Evolutionary conservation across 1,140 invertebrate genomes (phyloP).

Genomic region (Diachasmimorpha longicaudata): DNA sequence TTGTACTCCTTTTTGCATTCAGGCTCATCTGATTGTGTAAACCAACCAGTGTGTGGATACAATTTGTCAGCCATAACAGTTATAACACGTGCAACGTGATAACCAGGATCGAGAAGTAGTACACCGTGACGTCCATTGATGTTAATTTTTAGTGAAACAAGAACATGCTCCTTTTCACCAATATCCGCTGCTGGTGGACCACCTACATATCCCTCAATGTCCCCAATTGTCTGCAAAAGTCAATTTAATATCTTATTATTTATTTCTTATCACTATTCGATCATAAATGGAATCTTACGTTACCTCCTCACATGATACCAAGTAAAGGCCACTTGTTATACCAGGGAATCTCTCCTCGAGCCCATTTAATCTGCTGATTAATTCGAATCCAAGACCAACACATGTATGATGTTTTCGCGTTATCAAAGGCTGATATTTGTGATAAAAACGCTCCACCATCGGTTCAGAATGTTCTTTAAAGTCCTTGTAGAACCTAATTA

Average conservation of each 20-base stretch:
- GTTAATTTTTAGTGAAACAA: conserved; percentile 78
- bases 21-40: conserved; percentile 77
- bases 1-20: conserved; percentile 81
- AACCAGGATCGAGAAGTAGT: conserved; percentile 86
- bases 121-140: conserved; percentile 76
- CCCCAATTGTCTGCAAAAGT: conserved; percentile 65
- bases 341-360: conserved; percentile 70
- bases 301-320: conserved; percentile 88
- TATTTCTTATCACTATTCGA: neutral
- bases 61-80: conserved; percentile 84
- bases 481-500: conserved; percentile 72
- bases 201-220: conserved; percentile 71
- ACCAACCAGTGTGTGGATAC: conserved; percentile 89
- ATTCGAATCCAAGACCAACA: conserved; percentile 83
- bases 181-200: conserved; percentile 67
- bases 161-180: conserved; percentile 88
- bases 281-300: neutral
- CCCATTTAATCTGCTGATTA: conserved; percentile 68
- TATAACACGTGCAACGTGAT: conserved; percentile 84
- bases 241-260: neutral
- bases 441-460: conserved; percentile 72
- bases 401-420: conserved; percentile 82
- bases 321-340: conserved; percentile 68
- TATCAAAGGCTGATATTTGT: conserved; percentile 79
- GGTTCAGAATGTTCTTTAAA: conserved; percentile 69